These are phyloP conservation scores for Hypolimnas misippus DNA, from an alignment of 2,888 invertebrate species.

Conservation along the genomic window DNA sequence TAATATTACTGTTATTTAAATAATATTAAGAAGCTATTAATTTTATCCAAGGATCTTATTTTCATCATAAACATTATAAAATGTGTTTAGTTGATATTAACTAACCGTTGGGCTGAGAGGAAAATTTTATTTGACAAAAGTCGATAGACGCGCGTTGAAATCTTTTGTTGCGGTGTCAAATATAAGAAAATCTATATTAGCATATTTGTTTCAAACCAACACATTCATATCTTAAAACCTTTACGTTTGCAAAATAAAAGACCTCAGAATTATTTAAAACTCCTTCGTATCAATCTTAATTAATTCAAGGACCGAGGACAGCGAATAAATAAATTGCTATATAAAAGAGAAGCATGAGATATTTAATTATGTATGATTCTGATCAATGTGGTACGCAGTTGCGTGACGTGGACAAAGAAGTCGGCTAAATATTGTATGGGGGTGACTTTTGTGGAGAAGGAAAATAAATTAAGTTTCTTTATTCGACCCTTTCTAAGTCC, in stretches of 20 bases:
- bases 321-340: constrained; percentile 74
- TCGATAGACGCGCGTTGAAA: constrained; percentile 61
- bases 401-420: constrained; percentile 72
- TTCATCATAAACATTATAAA: neutral
- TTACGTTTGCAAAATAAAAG: constrained; percentile 50
- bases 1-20: too few relatives aligned
- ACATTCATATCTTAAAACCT: constrained; percentile 48
- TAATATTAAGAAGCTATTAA: too few relatives aligned
- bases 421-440: constrained; percentile 51
- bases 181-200: neutral
- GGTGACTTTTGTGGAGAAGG: neutral
- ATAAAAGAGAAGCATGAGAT: constrained; percentile 74
- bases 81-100: neutral
- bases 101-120: neutral
- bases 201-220: neutral
- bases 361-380: constrained; percentile 79
- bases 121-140: neutral
- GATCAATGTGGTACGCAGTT: constrained; percentile 67
- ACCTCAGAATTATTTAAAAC: constrained; percentile 44
- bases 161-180: constrained; percentile 59
- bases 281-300: constrained; percentile 77
- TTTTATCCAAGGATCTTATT: neutral
- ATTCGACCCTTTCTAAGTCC: neutral
- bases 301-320: constrained; percentile 65
- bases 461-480: neutral